Percentiles rank a stretch among this genome's conserved stretches.
Conservation (phyloP, 2,888 invertebrate genomes). For the Chrysolina oricalcia region DNA sequence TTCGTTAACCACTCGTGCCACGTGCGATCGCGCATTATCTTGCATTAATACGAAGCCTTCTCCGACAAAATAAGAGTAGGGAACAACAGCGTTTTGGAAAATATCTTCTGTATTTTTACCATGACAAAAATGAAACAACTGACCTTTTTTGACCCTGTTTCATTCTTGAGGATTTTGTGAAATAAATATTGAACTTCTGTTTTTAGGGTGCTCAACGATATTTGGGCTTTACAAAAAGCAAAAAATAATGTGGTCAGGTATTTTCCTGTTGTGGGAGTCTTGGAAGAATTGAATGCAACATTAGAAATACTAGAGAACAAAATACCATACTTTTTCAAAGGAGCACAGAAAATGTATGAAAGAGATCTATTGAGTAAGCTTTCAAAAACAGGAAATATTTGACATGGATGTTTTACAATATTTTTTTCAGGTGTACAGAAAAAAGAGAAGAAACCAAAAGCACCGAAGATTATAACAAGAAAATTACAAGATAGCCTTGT, state of each 20-base stretch:
- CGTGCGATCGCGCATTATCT: too few species aligned
- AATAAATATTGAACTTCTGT: not conserved
- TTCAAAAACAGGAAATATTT: not conserved
- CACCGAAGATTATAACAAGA: constrained; percentile 51
- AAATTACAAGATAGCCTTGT: constrained; percentile 68
- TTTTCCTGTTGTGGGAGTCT: constrained; percentile 76
- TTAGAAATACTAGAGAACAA: constrained; percentile 73
- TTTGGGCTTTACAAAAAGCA: constrained; percentile 75
- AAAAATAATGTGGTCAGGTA: constrained; percentile 75
- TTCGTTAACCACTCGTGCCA: too few species aligned
- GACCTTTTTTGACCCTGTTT: too few species aligned
- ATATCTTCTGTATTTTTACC: too few species aligned
- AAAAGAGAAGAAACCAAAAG: constrained; percentile 50
- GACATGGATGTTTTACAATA: not conserved
- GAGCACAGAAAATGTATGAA: constrained; percentile 73
- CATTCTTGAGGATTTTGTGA: not conserved
- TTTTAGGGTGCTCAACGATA: constrained; percentile 72
- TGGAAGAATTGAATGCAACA: constrained; percentile 76
- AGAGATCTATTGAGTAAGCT: constrained; percentile 72
- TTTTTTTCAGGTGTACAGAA: constrained; percentile 56
- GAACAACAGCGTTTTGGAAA: too few species aligned
- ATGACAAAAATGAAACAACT: too few species aligned
- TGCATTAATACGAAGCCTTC: too few species aligned
- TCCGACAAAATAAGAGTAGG: too few species aligned
- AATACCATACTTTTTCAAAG: constrained; percentile 76